These are phyloP conservation scores for Oncorhynchus clarkii DNA, from an alignment of 2,113 vertebrate genomes.

Conservation along the genomic window DNA sequence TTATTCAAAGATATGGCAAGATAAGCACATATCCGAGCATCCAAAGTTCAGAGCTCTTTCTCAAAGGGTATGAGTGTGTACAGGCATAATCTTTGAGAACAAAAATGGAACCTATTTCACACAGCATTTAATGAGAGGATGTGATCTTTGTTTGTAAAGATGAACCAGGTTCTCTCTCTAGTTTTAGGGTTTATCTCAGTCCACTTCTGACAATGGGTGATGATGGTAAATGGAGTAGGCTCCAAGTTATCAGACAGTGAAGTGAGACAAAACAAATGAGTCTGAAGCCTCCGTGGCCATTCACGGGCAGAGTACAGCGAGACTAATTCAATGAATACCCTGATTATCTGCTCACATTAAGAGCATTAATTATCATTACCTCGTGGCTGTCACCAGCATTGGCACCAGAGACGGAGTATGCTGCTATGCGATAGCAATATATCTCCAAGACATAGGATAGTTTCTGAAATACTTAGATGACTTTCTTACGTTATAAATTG, in stretches of 20 bases:
- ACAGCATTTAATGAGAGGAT: neutral
- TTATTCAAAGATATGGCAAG: too few relatives aligned
- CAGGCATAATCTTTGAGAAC: too few relatives aligned
- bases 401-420: neutral
- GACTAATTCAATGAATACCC: slow-evolving; percentile 62
- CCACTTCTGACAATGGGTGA: too few relatives aligned
- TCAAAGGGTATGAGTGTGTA: too few relatives aligned
- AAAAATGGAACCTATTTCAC: too few relatives aligned
- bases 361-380: slow-evolving; percentile 44
- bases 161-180: too few relatives aligned
- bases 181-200: neutral
- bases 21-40: too few relatives aligned
- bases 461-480: too few relatives aligned
- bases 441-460: too few relatives aligned
- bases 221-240: neutral
- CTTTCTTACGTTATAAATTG: too few relatives aligned
- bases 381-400: slow-evolving; percentile 37
- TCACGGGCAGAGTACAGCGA: neutral
- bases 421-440: neutral
- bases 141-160: neutral
- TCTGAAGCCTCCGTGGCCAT: slow-evolving; percentile 15
- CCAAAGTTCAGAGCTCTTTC: too few relatives aligned
- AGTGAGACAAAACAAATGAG: slow-evolving; percentile 33
- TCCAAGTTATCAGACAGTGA: slow-evolving; percentile 28
- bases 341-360: slow-evolving; percentile 60